These are phyloP conservation scores for Grammomys surdaster DNA, from an alignment of 2,113 vertebrate species.

Conservation along the genomic window DNA sequence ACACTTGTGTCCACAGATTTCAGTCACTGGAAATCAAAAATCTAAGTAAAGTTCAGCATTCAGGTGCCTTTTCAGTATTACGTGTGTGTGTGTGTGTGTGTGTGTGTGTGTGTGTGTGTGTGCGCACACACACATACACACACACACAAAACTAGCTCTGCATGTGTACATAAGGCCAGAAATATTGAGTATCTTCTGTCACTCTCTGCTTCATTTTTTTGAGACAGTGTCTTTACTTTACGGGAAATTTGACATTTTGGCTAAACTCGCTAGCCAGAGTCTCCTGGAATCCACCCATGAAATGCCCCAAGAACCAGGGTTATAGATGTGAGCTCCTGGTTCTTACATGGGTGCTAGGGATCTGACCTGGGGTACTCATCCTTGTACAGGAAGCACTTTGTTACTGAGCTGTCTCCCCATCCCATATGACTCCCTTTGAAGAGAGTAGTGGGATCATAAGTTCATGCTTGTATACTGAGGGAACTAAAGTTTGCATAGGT, in stretches of 20 bases:
- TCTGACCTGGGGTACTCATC: neutral
- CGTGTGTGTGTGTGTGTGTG: neutral
- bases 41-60: neutral
- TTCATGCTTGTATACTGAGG: too few species aligned
- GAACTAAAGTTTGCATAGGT: too few species aligned
- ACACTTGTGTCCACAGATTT: neutral
- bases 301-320: neutral
- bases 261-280: neutral
- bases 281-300: neutral
- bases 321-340: neutral
- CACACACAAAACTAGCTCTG: neutral
- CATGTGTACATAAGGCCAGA: neutral
- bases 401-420: neutral
- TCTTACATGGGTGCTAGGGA: neutral
- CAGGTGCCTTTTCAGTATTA: neutral
- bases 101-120: neutral
- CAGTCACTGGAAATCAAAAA: conserved; percentile 39
- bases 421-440: neutral
- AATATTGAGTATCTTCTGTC: neutral
- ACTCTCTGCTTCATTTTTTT: neutral
- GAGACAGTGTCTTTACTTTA: neutral
- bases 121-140: too few species aligned
- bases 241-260: neutral
- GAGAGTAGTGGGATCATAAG: neutral
- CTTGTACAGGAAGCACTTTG: neutral